Conservation (phyloP, 2,888 invertebrate species). For the Oligia latruncula region DNA sequence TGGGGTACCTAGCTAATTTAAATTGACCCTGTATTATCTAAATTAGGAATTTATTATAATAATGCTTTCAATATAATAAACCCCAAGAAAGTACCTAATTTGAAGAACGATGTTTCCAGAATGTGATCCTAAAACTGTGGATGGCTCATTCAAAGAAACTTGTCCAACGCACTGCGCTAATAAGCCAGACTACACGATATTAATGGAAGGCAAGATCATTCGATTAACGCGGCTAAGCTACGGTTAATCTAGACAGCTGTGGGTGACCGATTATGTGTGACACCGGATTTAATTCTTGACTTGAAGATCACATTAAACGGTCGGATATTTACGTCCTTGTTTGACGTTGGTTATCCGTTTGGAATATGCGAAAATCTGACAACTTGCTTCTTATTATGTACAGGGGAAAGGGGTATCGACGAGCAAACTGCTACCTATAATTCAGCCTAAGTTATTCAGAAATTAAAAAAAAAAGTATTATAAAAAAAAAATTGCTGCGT, state of each 20-base stretch:
- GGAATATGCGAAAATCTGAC: neutral
- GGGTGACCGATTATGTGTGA: slow-evolving; percentile 57
- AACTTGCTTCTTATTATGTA: neutral
- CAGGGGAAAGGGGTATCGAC: too few relatives aligned
- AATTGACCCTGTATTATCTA: too few relatives aligned
- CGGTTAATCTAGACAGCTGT: slow-evolving; percentile 57
- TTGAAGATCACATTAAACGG: slow-evolving; percentile 20
- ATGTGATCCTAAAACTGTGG: neutral
- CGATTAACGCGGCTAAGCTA: slow-evolving; percentile 47
- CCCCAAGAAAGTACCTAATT: too few relatives aligned
- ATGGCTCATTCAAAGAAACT: slow-evolving; percentile 21
- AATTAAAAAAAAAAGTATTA: fast-evolving
- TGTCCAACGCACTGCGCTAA: slow-evolving; percentile 3
- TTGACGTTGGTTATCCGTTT: slow-evolving; percentile 15
- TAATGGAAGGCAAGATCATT: slow-evolving; percentile 34
- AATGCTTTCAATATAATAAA: too few relatives aligned
- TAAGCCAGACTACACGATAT: slow-evolving; percentile 21
- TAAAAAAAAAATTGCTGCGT: neutral
- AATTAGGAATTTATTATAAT: too few relatives aligned
- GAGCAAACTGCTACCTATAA: neutral
- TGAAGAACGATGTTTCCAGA: neutral
- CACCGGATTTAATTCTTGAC: slow-evolving; percentile 51
- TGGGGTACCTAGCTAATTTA: too few relatives aligned
- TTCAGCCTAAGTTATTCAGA: too few relatives aligned
- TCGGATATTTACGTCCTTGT: slow-evolving; percentile 27